Percentiles rank a stretch among this genome's conserved stretches.
Evolutionary conservation across 2,797 vertebrate genomes (phyloP).

Genomic region (Channallabes apus): DNA sequence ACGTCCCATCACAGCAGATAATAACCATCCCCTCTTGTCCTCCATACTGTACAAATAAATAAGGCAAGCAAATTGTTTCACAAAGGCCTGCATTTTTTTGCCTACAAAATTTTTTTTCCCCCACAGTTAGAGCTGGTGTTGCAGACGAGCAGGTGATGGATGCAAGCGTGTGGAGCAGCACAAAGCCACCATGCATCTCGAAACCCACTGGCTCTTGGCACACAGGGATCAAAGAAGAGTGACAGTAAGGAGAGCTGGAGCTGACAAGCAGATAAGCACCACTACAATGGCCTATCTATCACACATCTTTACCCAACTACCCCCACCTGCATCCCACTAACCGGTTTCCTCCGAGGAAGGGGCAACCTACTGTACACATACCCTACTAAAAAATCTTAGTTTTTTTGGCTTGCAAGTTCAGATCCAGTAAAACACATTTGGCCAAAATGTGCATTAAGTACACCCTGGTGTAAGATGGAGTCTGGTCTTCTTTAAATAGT

Average conservation of each 20-base stretch:
- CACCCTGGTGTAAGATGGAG: not conserved
- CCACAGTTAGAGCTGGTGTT: slow-evolving; percentile 23
- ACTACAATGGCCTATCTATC: slow-evolving; percentile 50
- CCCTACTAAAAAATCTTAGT: not conserved
- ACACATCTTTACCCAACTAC: slow-evolving; percentile 38
- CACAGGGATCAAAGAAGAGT: slow-evolving; percentile 49
- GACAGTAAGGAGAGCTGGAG: slow-evolving; percentile 42
- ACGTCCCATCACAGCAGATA: slow-evolving; percentile 12
- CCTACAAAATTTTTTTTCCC: not conserved
- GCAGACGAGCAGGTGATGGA: slow-evolving; percentile 47
- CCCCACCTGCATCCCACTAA: not conserved
- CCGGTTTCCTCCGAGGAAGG: slow-evolving; percentile 13
- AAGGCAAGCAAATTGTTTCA: not conserved
- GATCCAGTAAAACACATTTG: not conserved
- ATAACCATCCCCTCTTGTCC: not conserved
- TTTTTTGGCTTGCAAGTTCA: not conserved
- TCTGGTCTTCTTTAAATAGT: not conserved
- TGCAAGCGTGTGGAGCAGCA: slow-evolving; percentile 35
- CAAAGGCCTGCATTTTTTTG: slow-evolving; percentile 13
- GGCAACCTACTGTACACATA: slow-evolving; percentile 4
- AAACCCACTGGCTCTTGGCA: slow-evolving; percentile 37
- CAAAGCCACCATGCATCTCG: slow-evolving; percentile 22
- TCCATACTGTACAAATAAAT: slow-evolving; percentile 1
- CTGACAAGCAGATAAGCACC: slow-evolving; percentile 56
- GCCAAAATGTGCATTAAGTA: not conserved